These are phyloP conservation scores for Spodoptera littoralis DNA, from an alignment of 2,888 invertebrate species.

Conservation along the genomic window DNA sequence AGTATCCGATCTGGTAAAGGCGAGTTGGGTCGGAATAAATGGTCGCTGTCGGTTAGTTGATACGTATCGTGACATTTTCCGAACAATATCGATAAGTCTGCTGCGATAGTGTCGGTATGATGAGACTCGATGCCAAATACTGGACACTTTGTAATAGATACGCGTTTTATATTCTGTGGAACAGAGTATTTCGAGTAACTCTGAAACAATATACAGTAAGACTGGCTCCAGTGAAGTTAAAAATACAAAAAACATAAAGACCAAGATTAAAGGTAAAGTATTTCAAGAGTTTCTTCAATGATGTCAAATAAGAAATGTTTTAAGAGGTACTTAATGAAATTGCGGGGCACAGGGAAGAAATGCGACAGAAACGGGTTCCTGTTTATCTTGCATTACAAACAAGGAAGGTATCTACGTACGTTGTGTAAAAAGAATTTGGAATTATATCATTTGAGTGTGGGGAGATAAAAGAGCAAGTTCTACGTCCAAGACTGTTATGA, in stretches of 20 bases:
- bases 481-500: conserved; percentile 12
- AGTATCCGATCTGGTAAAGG: conserved; percentile 38
- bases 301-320: conserved; percentile 35
- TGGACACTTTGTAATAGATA: conserved; percentile 47
- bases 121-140: conserved; percentile 50
- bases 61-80: conserved; percentile 57
- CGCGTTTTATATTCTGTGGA: conserved; percentile 25
- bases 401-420: conserved; percentile 12
- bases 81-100: conserved; percentile 60
- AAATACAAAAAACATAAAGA: conserved; percentile 18
- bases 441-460: conserved; percentile 11
- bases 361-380: conserved; percentile 14
- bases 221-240: conserved; percentile 20
- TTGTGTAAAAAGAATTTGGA: conserved; percentile 17
- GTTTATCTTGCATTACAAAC: conserved; percentile 27
- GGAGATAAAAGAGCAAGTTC: conserved; percentile 38
- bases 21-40: conserved; percentile 53
- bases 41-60: conserved; percentile 56
- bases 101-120: conserved; percentile 54
- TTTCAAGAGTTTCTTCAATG: conserved; percentile 35
- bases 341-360: conserved; percentile 19
- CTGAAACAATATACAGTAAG: conserved; percentile 24
- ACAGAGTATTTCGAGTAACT: conserved; percentile 34
- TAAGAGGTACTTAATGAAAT: conserved; percentile 27
- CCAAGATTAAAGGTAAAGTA: conserved; percentile 30